Evolutionary conservation across 2,797 vertebrate genomes (phyloP).

Genomic region (Florisuga fusca): DNA sequence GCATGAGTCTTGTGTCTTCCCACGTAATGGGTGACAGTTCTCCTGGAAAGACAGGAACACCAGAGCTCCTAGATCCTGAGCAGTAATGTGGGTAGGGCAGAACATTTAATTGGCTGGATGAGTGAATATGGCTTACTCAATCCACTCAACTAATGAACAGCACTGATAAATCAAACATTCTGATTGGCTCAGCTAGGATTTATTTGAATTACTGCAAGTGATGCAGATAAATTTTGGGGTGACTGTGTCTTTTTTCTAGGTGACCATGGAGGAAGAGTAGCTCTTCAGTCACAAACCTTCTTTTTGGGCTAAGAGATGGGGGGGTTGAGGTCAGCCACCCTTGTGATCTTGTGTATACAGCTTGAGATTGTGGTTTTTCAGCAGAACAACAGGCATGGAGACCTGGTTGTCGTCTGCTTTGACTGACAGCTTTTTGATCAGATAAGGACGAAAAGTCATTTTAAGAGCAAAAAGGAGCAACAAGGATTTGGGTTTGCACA

Average conservation of each 20-base stretch:
- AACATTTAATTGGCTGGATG: background rate
- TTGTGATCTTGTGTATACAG: no score
- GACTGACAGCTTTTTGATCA: background rate
- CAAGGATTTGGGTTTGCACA: background rate
- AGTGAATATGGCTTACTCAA: background rate
- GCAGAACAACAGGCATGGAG: background rate
- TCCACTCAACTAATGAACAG: background rate
- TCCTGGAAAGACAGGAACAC: rapidly evolving
- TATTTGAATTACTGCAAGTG: background rate
- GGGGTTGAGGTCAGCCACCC: background rate
- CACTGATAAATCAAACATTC: background rate
- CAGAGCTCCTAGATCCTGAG: background rate
- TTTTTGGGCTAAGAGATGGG: background rate
- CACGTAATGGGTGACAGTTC: background rate
- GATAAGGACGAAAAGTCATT: background rate
- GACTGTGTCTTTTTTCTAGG: background rate
- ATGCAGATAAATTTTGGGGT: background rate
- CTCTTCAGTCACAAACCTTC: background rate
- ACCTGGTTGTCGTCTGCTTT: background rate
- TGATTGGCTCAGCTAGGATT: background rate
- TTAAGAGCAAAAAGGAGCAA: background rate
- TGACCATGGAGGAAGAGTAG: background rate
- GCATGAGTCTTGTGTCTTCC: background rate
- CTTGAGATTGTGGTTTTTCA: background rate
- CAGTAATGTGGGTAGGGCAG: background rate